Conservation (phyloP, 2,888 invertebrate species). For the Siphonodentalium dalli region DNA sequence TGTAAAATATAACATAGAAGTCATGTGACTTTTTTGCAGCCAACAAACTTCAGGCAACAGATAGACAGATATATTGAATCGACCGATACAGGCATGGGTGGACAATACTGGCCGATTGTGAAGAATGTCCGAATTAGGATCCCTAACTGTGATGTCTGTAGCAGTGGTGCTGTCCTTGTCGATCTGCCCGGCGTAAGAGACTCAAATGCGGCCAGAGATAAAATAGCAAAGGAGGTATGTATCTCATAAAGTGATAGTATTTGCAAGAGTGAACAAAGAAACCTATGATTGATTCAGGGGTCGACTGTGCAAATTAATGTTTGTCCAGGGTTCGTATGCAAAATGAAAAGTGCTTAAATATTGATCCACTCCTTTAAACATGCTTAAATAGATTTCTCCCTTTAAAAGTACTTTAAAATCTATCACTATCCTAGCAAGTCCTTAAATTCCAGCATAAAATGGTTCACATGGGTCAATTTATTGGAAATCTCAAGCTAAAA, state of each 20-base stretch:
- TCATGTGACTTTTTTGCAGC: conserved; percentile 25
- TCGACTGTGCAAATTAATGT: not conserved
- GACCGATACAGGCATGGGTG: conserved; percentile 34
- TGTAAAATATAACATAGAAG: no score
- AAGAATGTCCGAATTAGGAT: conserved; percentile 41
- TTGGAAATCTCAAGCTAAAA: no score
- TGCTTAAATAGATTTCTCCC: not conserved
- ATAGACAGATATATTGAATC: conserved; percentile 48
- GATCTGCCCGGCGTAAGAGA: conserved; percentile 51
- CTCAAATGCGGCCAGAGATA: conserved; percentile 53
- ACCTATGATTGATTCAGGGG: no score
- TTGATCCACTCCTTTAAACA: not conserved
- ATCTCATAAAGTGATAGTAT: not conserved
- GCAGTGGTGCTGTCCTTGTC: conserved; percentile 44
- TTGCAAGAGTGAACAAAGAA: not conserved
- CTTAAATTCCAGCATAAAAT: no score
- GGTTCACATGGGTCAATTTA: no score
- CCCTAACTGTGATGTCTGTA: conserved; percentile 44
- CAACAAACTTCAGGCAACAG: conserved; percentile 32
- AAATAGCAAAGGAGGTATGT: conserved; percentile 48
- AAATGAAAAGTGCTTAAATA: not conserved
- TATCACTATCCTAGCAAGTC: no score
- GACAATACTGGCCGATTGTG: conserved; percentile 53
- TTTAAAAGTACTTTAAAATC: not conserved
- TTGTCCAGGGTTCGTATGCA: not conserved